Evolutionary conservation across 2,113 vertebrate species (phyloP).

Genomic region (Aramus guarauna): DNA sequence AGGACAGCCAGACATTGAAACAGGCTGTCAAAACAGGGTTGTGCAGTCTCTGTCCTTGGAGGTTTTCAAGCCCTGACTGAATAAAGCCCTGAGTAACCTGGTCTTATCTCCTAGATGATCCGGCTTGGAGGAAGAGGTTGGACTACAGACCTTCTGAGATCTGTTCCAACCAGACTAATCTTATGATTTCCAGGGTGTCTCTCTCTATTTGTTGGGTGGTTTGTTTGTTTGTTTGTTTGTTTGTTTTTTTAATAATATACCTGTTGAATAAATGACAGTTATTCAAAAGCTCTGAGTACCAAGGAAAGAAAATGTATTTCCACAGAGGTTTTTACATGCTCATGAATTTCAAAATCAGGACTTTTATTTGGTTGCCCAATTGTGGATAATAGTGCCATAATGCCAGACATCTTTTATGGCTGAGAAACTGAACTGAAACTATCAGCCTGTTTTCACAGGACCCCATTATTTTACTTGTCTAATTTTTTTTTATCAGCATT

Average conservation of each 20-base stretch:
- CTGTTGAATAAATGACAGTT: background rate
- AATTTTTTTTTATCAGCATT: background rate
- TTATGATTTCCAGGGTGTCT: background rate
- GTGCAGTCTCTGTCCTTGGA: background rate
- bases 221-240: too few relatives aligned
- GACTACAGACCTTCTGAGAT: background rate
- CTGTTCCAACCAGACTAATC: background rate
- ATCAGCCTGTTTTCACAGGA: background rate
- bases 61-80: background rate
- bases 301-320: background rate
- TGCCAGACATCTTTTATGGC: background rate
- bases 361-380: background rate
- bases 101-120: background rate
- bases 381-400: background rate
- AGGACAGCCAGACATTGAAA: background rate
- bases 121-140: background rate
- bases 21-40: background rate
- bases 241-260: background rate
- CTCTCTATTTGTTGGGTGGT: too few relatives aligned
- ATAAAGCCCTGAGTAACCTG: background rate
- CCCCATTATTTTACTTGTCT: background rate
- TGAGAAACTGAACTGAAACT: background rate
- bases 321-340: accelerated
- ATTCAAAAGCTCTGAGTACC: background rate
- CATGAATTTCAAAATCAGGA: background rate